Evolutionary conservation across 92 coral and sea anemone species (phyloP), one percentile per base, ranked within the genome.

Genomic region (Epizoanthus illoricatus): DNA sequence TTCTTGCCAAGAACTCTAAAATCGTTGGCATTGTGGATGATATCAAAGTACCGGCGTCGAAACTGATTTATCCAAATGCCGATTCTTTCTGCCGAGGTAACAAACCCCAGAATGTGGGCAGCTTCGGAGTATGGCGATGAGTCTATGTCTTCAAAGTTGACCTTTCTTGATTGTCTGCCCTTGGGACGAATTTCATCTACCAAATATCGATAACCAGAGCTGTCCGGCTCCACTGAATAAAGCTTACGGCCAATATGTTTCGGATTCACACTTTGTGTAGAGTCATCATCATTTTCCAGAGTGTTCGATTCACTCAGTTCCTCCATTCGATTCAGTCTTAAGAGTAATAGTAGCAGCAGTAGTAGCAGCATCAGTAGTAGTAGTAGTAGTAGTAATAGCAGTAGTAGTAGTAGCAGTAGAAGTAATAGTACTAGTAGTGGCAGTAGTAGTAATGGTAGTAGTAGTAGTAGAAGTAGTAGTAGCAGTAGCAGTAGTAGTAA

Each of bases 1-100:
- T 45, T 74, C 79, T 17, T 75, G 49, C 80, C 80, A 75, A 4
- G 80, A 7, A 58, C 24, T 55, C 61, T 75, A 4, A 75, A 75
- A 55, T 58, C 9, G 17, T 24, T 1, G 21, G 80, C 54, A 28
- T 74, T 33, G 66, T 21, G 57, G 24, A 74, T 24, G 16, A 75
- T 70, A 23, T 58, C 69, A 12, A 55, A 21, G 65, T 82, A 82
- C 21, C 86, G 80, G 59, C 19, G 66, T 17, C 20, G 13, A 17
- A 69, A 16, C 17, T 71, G 78, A 9, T 61, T 36, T 4, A 69
- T n/a, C 86, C 80, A 82, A n/a, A 28, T 36, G 65, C 21, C 33
- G 2, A 82, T 69, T 56, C n/a, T n/a, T n/a, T n/a, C n/a, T n/a
- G n/a, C n/a, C n/a, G n/a, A n/a, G n/a, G n/a, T n/a, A 0, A 28